These are phyloP conservation scores for Dromaius novaehollandiae DNA, from an alignment of 2,113 vertebrate species.

Conservation along the genomic window DNA sequence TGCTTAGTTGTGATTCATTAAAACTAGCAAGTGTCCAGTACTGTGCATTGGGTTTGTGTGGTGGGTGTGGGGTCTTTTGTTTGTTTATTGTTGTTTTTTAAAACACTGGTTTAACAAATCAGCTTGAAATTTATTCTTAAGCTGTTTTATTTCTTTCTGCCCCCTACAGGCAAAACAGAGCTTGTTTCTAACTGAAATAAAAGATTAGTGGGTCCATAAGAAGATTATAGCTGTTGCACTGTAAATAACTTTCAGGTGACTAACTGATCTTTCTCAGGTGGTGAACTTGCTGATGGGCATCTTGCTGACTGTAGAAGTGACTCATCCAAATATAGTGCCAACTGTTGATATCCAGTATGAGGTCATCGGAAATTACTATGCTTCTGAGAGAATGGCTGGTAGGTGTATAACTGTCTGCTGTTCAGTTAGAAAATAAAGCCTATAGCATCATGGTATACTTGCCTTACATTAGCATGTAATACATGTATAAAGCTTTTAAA, in stretches of 20 bases:
- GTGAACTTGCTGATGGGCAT: constrained; percentile 97
- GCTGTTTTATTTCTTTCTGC: fast-evolving
- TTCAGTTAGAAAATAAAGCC: background rate
- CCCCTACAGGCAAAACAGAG: background rate
- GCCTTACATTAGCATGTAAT: background rate
- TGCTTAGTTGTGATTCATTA: background rate
- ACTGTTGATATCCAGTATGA: constrained; percentile 95
- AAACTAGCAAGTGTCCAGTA: background rate
- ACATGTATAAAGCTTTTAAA: background rate
- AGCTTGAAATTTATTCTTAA: background rate
- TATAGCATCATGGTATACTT: background rate
- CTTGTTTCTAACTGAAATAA: background rate
- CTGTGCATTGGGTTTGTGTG: background rate
- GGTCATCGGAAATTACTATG: constrained; percentile 96
- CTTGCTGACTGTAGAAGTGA: constrained; percentile 94
- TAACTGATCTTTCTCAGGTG: constrained; percentile 79
- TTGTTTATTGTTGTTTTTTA: background rate
- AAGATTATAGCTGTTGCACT: background rate
- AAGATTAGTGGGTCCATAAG: background rate
- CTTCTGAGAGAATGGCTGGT: constrained; percentile 96
- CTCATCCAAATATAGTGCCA: constrained; percentile 93
- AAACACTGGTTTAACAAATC: background rate
- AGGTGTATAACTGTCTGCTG: constrained; percentile 40
- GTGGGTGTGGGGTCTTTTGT: too few relatives aligned
- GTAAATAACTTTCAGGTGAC: constrained; percentile 21